Evolutionary conservation across 2,797 vertebrate genomes (phyloP), one percentile per base, ranked within the genome.

Genomic region (Argentina silus): DNA sequence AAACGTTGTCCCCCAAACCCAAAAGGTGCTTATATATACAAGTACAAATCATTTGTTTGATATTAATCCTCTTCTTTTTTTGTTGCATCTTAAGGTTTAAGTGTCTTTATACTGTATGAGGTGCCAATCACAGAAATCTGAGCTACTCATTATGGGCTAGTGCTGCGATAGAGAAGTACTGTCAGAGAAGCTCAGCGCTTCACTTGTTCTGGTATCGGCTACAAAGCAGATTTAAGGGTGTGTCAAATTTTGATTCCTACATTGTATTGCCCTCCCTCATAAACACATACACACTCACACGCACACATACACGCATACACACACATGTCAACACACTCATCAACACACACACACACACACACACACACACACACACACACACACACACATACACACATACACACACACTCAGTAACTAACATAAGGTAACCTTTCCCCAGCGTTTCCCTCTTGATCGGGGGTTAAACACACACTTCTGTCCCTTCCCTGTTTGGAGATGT

Each of bases 1-100:
- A 92, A 90, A 89, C 75, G 82, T 80, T 47, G 80, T 84, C 88
- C 90, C 86, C 88, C 87, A 83, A 90, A 79, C 87, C 81, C 76
- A 70, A 67, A 81, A 76, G 85, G 74, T 86, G 81, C 78, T 94
- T 36, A 36, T 36, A 91, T 94, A 78, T 94, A 93, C 94, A 93
- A 87, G 81, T 90, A 90, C 82, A 89, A 91, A 90, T 88, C 67
- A 50, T 83, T 59, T 55, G 63, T 42, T 64, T 36, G 21, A 45
- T 45, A 47, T 57, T 50, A 27, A 19, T 59, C 53, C 83, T 75
- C 78, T 67, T 69, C 15, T 45, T 83, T 14, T 65, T 66, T 79
- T 70, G 78, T 83, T 72, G 81, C 72, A 70, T 73, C 23, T 65
- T 67, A 82, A 81, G 71, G 70, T 70, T 77, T 81, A 72, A 76